phyloP scores from a whole-genome alignment of 2,888 invertebrate species.

The Nezara viridula region DNA sequence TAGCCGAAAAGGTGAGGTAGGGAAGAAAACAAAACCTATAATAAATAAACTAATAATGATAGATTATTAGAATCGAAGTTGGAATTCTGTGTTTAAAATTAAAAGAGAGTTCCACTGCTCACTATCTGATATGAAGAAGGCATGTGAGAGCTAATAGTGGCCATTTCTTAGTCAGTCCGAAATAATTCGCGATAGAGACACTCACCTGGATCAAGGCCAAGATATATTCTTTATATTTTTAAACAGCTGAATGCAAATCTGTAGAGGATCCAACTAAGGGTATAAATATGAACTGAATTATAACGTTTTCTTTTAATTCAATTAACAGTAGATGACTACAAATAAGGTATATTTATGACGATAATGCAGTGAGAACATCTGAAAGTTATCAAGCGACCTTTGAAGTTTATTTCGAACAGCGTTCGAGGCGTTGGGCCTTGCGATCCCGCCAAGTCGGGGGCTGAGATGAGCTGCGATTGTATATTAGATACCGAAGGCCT shows the following conservation, averaged over 20 bases:
- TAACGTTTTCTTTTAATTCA: not conserved
- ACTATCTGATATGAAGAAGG: not conserved
- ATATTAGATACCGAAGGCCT: not conserved
- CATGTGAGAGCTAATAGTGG: not conserved
- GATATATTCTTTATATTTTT: not conserved
- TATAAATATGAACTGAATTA: not conserved
- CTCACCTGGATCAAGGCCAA: constrained; percentile 21
- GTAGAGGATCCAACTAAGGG: not conserved
- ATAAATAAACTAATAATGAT: too few relatives aligned
- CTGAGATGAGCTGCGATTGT: not conserved
- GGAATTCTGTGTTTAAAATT: too few relatives aligned
- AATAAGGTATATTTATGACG: not conserved
- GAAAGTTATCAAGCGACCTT: not conserved
- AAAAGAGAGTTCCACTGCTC: not conserved
- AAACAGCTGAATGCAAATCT: not conserved
- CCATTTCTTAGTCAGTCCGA: not conserved
- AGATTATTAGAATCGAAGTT: too few relatives aligned
- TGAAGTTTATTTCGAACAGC: not conserved
- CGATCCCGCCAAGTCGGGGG: not conserved
- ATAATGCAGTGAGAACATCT: not conserved
- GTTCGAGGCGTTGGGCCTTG: not conserved
- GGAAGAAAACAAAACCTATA: too few relatives aligned
- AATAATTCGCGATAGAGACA: constrained; percentile 8
- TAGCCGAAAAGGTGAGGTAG: too few relatives aligned
- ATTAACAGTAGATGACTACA: not conserved